Percentiles rank a stretch among this genome's conserved stretches.
These are phyloP conservation scores for Perccottus glenii DNA, from an alignment of 2,113 vertebrate species.

Conservation along the genomic window DNA sequence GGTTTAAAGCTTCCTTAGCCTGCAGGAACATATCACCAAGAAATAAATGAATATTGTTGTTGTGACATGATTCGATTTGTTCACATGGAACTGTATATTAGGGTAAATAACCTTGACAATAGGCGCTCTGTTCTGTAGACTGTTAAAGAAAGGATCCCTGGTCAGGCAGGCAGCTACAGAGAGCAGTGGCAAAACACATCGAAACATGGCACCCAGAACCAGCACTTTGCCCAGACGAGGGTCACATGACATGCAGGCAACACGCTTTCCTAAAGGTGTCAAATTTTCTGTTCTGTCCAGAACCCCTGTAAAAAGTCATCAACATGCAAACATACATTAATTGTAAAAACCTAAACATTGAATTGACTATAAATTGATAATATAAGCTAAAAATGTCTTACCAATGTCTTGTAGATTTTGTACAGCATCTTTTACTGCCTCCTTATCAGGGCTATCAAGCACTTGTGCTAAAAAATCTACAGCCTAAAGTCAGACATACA, in stretches of 20 bases:
- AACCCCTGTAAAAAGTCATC: conserved; percentile 78
- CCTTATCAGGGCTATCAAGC: conserved; percentile 89
- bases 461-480: conserved; percentile 95
- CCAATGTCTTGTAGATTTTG: conserved; percentile 89
- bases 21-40: conserved; percentile 51
- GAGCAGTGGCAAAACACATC: conserved; percentile 89
- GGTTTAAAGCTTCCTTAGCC: conserved; percentile 86
- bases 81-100: neutral
- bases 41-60: neutral
- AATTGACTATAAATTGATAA: no score
- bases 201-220: conserved; percentile 89
- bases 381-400: conserved; percentile 64
- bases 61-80: neutral
- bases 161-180: conserved; percentile 91
- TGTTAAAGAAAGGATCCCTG: conserved; percentile 94
- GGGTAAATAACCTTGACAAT: conserved; percentile 84
- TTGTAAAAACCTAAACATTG: no score
- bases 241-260: conserved; percentile 91
- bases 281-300: conserved; percentile 87
- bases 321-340: no score
- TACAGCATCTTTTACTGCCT: conserved; percentile 88
- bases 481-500: conserved; percentile 78
- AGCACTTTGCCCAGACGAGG: conserved; percentile 93
- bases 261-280: conserved; percentile 88
- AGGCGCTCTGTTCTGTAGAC: conserved; percentile 86